Evolutionary conservation across 2,113 vertebrate species (phyloP).

Genomic region (Dunckerocampus dactyliophorus): DNA sequence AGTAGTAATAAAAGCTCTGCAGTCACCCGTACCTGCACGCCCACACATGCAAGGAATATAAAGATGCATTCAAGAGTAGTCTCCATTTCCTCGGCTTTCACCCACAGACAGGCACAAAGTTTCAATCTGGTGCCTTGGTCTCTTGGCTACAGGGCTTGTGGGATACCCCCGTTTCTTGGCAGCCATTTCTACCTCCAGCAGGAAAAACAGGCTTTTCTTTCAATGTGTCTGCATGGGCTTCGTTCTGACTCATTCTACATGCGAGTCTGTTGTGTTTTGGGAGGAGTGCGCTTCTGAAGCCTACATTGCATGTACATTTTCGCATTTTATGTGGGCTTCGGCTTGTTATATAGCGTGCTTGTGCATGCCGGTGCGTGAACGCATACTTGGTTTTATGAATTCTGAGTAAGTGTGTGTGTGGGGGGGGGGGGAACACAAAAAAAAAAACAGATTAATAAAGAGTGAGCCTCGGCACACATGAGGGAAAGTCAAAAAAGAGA

Average conservation of each 20-base stretch:
- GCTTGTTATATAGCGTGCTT: constrained; percentile 15
- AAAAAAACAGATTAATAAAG: constrained; percentile 16
- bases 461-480: constrained; percentile 1
- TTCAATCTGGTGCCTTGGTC: constrained; percentile 62
- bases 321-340: constrained; percentile 28
- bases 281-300: constrained; percentile 14
- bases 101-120: constrained; percentile 40
- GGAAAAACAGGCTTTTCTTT: constrained; percentile 52
- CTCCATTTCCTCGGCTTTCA: not conserved
- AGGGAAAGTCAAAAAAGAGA: constrained; percentile 1
- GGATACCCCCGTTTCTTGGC: constrained; percentile 71
- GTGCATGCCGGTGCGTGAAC: constrained; percentile 16
- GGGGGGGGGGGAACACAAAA: not conserved
- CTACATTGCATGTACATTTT: constrained; percentile 14
- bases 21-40: constrained; percentile 1
- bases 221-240: constrained; percentile 16
- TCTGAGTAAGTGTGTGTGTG: not conserved
- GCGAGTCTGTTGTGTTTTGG: constrained; percentile 31
- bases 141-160: constrained; percentile 73
- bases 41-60: not conserved
- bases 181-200: constrained; percentile 68
- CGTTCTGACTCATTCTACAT: constrained; percentile 43
- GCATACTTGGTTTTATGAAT: constrained; percentile 5
- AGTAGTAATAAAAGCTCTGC: not conserved
- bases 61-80: constrained; percentile 5